These are phyloP conservation scores for Nomada hirtipes DNA, from an alignment of 2,888 invertebrate genomes.

Conservation along the genomic window DNA sequence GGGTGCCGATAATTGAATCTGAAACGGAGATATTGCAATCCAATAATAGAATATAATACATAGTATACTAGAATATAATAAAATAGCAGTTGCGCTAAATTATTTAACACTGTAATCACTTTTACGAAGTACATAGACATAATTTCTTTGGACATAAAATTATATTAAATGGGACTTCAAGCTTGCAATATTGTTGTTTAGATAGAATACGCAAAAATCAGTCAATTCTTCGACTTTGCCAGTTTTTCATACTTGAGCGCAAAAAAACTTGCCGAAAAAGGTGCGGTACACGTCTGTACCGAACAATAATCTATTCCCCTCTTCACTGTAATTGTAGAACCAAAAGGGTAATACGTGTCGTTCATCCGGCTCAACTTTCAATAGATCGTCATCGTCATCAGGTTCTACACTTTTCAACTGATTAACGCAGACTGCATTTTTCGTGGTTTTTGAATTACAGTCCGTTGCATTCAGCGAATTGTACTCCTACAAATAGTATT, in stretches of 20 bases:
- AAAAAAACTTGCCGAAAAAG: constrained; percentile 9
- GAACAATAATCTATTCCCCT: background rate
- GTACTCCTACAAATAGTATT: constrained; percentile 86
- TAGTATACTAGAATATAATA: too few species aligned
- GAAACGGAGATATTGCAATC: background rate
- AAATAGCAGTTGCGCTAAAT: too few species aligned
- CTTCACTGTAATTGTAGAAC: constrained; percentile 31
- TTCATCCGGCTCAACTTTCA: constrained; percentile 2
- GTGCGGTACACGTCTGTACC: background rate
- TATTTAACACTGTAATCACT: too few species aligned
- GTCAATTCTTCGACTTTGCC: background rate
- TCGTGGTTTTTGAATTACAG: constrained; percentile 73
- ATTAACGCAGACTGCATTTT: constrained; percentile 86
- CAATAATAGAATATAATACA: background rate
- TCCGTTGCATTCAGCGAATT: constrained; percentile 91
- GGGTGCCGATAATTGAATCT: background rate
- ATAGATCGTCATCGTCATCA: constrained; percentile 50
- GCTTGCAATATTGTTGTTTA: background rate
- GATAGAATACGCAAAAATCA: background rate
- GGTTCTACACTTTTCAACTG: constrained; percentile 89
- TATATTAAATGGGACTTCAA: too few species aligned
- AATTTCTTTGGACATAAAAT: background rate
- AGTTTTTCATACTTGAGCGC: background rate
- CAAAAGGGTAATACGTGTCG: constrained; percentile 33
- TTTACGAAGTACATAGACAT: too few species aligned